phyloP scores from a whole-genome alignment of 2,888 invertebrate genomes.

The Trachelus tabidus region DNA sequence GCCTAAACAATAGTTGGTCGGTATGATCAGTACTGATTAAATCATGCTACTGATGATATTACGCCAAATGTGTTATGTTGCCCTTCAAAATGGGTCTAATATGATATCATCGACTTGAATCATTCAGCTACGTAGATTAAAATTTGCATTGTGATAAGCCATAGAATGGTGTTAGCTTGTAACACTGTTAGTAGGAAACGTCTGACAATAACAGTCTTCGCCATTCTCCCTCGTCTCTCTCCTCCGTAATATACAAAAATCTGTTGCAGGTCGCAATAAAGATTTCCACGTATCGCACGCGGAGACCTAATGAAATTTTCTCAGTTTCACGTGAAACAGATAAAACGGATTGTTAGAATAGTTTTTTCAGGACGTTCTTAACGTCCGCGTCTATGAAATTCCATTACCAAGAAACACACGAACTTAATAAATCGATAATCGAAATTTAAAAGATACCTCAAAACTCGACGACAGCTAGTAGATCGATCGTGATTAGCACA shows the following conservation, averaged over 20 bases:
- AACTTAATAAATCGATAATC: not conserved
- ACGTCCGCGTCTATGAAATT: not conserved
- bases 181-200: not conserved
- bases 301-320: not conserved
- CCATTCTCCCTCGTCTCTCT: not conserved
- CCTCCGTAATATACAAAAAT: not conserved
- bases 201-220: not conserved
- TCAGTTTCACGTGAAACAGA: not conserved
- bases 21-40: not conserved
- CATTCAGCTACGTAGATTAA: not conserved
- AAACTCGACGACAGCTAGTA: not conserved
- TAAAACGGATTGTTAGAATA: not conserved
- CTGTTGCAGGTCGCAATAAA: not conserved
- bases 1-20: too few relatives aligned
- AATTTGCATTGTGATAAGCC: not conserved
- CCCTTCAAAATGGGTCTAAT: not conserved
- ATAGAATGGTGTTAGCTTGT: not conserved
- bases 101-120: not conserved
- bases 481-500: not conserved
- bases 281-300: not conserved
- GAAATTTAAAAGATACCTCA: not conserved
- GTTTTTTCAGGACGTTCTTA: not conserved
- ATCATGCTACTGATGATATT: too few relatives aligned
- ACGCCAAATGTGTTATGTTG: not conserved
- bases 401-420: not conserved